Base-by-base conservation (phyloP, 2,797 vertebrate species). In the Nannoperca obscura region DNA sequence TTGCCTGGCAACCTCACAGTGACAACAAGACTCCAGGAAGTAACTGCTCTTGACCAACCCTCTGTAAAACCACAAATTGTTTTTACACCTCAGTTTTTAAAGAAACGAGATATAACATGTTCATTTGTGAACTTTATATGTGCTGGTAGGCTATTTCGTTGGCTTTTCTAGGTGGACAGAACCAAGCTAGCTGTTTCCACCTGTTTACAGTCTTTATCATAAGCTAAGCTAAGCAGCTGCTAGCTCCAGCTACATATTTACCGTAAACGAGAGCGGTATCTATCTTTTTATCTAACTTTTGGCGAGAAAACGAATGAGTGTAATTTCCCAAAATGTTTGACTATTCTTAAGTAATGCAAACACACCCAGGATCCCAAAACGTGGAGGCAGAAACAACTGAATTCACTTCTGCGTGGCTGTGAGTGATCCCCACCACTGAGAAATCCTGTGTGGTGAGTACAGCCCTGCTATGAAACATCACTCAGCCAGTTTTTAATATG, bases 381-480 rank as follows among this genome's bases (percentile, higher is more conserved):
- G 4, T n/a, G 55, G 67, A 75, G 36, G 58, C 79, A 66, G 66
- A 54, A 62, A 81, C 46, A 54, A 20, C 47, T 52, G 34, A 47
- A 52, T 32, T 59, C 0, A 0, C 63, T 5, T 24, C 8, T 22
- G 8, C 15, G 0, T 0, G 42, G 36, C 17, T 54, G 24, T 20
- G 32, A 34, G 7, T 55, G n/a, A 66, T 49, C 70, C 65, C 62
- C 22, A 4, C 44, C 27, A 52, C 40, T 59, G 12, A 68, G 36
- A 55, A 55, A 57, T 44, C 65, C 52, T 30, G 46, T 24, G 17
- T 4, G 67, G 54, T 2, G 64, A 65, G 44, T 13, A n/a, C 49
- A 15, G 58, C 67, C 68, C 62, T 67, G 83, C 62, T 30, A 30
- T 55, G 46, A 76, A 74, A 74, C 70, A 42, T 74, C 71, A 53